A percentile compares a stretch with the other conserved stretches of the same genome.
These are phyloP conservation scores for Girardinus metallicus DNA, from an alignment of 2,797 vertebrate genomes.

Conservation along the genomic window DNA sequence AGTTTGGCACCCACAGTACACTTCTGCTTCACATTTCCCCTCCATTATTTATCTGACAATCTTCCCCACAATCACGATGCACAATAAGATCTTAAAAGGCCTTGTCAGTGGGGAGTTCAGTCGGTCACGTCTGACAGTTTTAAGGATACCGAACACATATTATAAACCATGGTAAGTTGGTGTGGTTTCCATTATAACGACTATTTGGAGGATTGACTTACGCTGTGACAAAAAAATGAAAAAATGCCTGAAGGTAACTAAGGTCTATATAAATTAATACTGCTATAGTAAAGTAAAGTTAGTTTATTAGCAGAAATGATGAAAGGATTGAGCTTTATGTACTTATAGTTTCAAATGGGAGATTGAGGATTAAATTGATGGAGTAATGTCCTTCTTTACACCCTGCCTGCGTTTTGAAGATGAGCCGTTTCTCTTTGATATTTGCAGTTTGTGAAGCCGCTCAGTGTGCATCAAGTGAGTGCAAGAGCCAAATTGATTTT, in stretches of 20 bases:
- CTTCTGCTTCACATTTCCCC: conserved; percentile 25
- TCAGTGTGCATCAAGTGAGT: conserved; percentile 57
- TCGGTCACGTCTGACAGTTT: not conserved
- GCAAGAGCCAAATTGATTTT: conserved; percentile 70
- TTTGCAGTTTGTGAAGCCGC: conserved; percentile 60
- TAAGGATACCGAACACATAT: not conserved
- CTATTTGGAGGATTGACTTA: no score
- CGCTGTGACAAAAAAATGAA: conserved; percentile 8
- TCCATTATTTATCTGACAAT: conserved; percentile 18
- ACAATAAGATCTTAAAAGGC: conserved; percentile 6
- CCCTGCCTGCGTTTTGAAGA: conserved; percentile 49
- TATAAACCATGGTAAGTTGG: not conserved
- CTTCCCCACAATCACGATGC: conserved; percentile 3
- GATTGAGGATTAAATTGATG: conserved; percentile 39
- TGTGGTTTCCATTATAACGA: not conserved
- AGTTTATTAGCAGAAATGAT: conserved; percentile 27
- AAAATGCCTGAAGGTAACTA: conserved; percentile 7
- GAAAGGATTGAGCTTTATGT: conserved; percentile 17
- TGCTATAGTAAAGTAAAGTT: conserved; percentile 26
- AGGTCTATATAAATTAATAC: conserved; percentile 18
- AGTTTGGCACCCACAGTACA: conserved; percentile 14
- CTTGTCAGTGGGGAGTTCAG: not conserved
- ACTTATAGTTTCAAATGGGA: conserved; percentile 32
- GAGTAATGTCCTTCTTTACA: conserved; percentile 48
- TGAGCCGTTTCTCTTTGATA: conserved; percentile 60